phyloP scores from a whole-genome alignment of 1,140 invertebrate genomes.

The Metaphire vulgaris region DNA sequence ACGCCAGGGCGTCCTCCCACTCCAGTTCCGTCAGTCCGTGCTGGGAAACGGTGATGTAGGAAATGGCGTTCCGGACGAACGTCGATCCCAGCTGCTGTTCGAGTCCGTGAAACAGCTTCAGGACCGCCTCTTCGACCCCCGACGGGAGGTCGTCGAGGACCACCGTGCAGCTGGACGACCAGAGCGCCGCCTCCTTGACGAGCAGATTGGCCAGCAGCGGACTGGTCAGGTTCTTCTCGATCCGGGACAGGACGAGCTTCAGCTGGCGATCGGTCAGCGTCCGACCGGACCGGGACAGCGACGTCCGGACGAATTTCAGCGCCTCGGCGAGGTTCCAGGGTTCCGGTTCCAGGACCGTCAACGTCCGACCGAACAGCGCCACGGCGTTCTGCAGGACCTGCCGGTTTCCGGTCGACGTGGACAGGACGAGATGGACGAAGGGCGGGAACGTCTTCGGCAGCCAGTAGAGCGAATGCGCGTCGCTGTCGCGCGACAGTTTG shows the following conservation, averaged over 20 bases:
- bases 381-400: background rate
- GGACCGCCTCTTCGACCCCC: background rate
- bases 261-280: background rate
- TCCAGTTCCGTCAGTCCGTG: constrained; percentile 30
- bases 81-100: background rate
- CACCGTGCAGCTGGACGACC: background rate
- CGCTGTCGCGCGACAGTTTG: background rate
- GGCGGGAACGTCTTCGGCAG: background rate
- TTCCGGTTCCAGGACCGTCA: background rate
- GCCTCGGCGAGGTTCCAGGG: background rate
- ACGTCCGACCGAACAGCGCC: background rate
- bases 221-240: background rate
- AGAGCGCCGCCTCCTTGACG: background rate
- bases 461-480: background rate
- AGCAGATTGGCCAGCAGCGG: background rate
- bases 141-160: background rate
- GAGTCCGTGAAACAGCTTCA: background rate
- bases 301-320: background rate
- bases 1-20: constrained; percentile 28
- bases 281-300: background rate
- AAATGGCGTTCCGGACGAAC: background rate
- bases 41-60: constrained; percentile 2
- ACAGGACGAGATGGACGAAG: background rate
- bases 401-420: background rate
- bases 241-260: background rate